These are phyloP conservation scores for Peromyscus melanophrys DNA, from an alignment of 2,797 vertebrate species.

Conservation along the genomic window DNA sequence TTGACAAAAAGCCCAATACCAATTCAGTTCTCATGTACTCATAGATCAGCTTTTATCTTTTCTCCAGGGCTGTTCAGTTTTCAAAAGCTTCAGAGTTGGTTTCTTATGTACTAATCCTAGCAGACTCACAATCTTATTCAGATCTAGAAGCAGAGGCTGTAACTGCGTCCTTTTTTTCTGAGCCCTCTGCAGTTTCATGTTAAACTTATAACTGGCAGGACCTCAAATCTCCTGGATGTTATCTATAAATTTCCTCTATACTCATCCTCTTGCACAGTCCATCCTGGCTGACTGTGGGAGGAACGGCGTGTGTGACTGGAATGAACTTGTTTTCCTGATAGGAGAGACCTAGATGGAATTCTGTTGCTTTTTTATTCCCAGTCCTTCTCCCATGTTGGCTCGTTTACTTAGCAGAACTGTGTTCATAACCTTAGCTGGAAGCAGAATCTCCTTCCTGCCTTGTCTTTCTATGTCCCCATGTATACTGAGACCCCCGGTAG, in stretches of 20 bases:
- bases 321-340: neutral
- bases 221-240: neutral
- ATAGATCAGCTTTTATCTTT: neutral
- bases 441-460: neutral
- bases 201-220: neutral
- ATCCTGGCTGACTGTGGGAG: neutral
- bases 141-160: conserved; percentile 13
- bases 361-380: neutral
- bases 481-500: neutral
- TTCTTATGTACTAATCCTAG: neutral
- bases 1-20: neutral
- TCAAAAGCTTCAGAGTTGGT: neutral
- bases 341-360: neutral
- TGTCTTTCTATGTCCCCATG: fast-evolving
- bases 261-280: neutral
- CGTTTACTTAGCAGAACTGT: neutral
- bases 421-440: neutral
- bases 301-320: neutral
- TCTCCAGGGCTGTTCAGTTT: neutral
- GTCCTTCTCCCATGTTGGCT: neutral
- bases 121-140: neutral
- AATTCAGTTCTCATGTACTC: neutral
- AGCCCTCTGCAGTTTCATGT: neutral
- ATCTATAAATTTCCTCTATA: neutral
- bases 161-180: neutral